A percentile compares a stretch with the other conserved stretches of the same genome.
Evolutionary conservation across 2,113 vertebrate species (phyloP).

Genomic region (Hypocryptadius cinnamomeus): DNA sequence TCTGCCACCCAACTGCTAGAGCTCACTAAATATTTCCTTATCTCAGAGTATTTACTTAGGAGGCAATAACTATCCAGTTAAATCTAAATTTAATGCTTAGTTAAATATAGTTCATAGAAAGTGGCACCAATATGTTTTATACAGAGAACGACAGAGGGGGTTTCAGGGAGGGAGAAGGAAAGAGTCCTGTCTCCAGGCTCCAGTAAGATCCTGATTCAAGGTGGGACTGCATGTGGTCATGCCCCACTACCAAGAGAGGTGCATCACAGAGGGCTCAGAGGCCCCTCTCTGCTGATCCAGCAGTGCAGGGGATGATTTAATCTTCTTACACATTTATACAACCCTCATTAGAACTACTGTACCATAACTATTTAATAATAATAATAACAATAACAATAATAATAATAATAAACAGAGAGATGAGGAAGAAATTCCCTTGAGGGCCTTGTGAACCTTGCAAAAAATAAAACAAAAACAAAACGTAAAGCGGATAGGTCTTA

Average conservation of each 20-base stretch:
- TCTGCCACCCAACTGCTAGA: conserved; percentile 65
- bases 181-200: not conserved
- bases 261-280: rapidly evolving
- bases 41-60: conserved; percentile 71
- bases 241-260: not conserved
- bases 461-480: not conserved
- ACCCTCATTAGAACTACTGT: not conserved
- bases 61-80: conserved; percentile 65
- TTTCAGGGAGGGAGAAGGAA: conserved; percentile 8
- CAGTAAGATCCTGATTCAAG: not conserved
- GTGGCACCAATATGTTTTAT: conserved; percentile 66
- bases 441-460: not conserved
- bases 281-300: not conserved
- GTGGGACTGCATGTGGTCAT: not conserved
- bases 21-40: conserved; percentile 71
- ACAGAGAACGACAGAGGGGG: conserved; percentile 26
- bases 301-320: not conserved
- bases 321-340: not conserved
- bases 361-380: not conserved
- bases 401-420: not conserved
- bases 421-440: not conserved
- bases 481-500: not conserved
- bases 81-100: conserved; percentile 74
- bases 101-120: conserved; percentile 74
- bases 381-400: not conserved